Evolutionary conservation across 1,140 invertebrate genomes (phyloP).

Genomic region (Aphis gossypii): DNA sequence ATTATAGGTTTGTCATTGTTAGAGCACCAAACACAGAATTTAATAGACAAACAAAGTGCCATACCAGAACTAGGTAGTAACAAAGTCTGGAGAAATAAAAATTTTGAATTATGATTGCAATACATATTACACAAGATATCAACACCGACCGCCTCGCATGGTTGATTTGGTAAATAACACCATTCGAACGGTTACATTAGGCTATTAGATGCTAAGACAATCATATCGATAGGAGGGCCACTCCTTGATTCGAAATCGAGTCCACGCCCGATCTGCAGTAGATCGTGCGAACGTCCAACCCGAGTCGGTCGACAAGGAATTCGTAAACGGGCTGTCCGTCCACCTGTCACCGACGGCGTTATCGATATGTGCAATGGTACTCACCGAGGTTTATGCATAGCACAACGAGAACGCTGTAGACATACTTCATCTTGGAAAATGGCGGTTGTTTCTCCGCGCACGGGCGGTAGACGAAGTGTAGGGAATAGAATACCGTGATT

Average conservation of each 20-base stretch:
- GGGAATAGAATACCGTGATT: not conserved
- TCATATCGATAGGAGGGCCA: not conserved
- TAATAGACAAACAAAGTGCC: not conserved
- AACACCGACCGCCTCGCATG: not conserved
- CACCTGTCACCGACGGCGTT: not conserved
- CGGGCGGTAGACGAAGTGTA: not conserved
- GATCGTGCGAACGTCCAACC: not conserved
- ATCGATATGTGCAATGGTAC: not conserved
- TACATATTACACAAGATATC: not conserved
- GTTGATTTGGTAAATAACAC: not conserved
- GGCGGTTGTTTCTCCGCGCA: not conserved
- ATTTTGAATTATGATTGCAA: not conserved
- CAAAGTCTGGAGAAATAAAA: not conserved
- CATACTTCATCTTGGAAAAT: not conserved
- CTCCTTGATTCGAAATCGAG: not conserved
- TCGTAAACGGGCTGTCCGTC: not conserved
- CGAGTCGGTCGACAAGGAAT: not conserved
- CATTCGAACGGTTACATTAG: not conserved
- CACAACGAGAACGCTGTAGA: not conserved
- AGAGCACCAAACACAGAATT: not conserved
- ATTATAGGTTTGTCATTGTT: too few species aligned
- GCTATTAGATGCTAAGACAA: not conserved
- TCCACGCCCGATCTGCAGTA: not conserved
- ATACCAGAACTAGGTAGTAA: not conserved
- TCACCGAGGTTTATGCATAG: not conserved